phyloP scores from a whole-genome alignment of 1,140 invertebrate species.

The Drosophila tsacasi region DNA sequence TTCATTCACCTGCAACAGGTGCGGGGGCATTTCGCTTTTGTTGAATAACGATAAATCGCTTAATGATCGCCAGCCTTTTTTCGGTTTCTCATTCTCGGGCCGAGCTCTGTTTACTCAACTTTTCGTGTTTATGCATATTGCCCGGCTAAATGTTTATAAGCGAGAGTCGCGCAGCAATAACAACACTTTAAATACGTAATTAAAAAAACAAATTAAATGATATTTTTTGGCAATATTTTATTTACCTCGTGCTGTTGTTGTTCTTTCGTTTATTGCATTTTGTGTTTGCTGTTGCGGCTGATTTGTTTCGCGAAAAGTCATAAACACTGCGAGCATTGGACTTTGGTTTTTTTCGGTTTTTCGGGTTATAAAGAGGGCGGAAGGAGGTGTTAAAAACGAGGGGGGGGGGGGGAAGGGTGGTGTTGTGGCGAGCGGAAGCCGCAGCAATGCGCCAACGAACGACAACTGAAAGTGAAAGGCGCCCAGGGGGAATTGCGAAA shows the following conservation, averaged over 20 bases:
- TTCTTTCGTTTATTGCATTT: conserved; percentile 57
- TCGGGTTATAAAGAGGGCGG: neutral
- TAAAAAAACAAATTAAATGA: conserved; percentile 63
- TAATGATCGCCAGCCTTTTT: conserved; percentile 22
- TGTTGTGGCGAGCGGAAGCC: conserved; percentile 60
- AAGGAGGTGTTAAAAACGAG: conserved; percentile 13
- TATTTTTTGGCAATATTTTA: conserved; percentile 52
- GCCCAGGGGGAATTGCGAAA: conserved; percentile 42
- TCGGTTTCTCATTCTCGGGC: conserved; percentile 25
- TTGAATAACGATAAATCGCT: conserved; percentile 42
- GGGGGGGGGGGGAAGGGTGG: no score
- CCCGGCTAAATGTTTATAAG: conserved; percentile 69
- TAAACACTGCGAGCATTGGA: conserved; percentile 57
- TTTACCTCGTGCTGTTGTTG: conserved; percentile 28
- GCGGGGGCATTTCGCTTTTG: conserved; percentile 36
- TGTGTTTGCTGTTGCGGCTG: conserved; percentile 43
- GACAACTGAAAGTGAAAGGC: conserved; percentile 73
- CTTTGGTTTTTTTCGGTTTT: conserved; percentile 29
- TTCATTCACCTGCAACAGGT: conserved; percentile 66
- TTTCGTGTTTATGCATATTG: conserved; percentile 34
- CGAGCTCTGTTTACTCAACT: conserved; percentile 55
- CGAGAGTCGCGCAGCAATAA: conserved; percentile 27
- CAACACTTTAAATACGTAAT: conserved; percentile 64
- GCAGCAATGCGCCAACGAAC: conserved; percentile 40
- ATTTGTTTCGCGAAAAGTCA: conserved; percentile 49